These are phyloP conservation scores for Peromyscus maniculatus DNA, from an alignment of 2,113 vertebrate genomes.

Conservation along the genomic window DNA sequence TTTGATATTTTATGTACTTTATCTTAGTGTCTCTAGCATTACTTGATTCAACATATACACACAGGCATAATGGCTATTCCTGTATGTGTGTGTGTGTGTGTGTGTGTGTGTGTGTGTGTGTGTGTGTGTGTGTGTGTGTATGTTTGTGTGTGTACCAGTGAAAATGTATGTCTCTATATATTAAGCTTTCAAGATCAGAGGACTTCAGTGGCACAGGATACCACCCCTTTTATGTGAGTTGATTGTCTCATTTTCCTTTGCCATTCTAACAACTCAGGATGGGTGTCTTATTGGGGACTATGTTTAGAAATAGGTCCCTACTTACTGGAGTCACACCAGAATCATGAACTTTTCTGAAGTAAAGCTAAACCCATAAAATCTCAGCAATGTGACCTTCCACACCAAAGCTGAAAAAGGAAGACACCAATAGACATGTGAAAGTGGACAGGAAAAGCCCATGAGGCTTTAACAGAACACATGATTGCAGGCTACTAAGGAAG, in stretches of 20 bases:
- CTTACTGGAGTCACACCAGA: background rate
- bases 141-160: background rate
- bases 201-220: too few species aligned
- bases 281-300: fast-evolving
- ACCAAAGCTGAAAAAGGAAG: background rate
- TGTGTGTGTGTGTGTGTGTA: background rate
- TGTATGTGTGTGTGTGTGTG: background rate
- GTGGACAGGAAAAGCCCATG: background rate
- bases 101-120: background rate
- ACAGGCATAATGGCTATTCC: background rate
- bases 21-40: too few species aligned
- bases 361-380: background rate
- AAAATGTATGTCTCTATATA: background rate
- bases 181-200: background rate
- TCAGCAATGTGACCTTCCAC: background rate
- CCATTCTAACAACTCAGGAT: background rate
- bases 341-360: background rate
- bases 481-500: background rate
- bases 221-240: background rate
- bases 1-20: background rate
- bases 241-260: background rate
- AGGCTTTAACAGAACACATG: background rate
- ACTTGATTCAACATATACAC: background rate
- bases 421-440: background rate
- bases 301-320: background rate